A percentile compares a stretch with the other conserved stretches of the same genome.
phyloP scores from a whole-genome alignment of 2,888 invertebrate genomes.

The Anthophora plumipes region DNA sequence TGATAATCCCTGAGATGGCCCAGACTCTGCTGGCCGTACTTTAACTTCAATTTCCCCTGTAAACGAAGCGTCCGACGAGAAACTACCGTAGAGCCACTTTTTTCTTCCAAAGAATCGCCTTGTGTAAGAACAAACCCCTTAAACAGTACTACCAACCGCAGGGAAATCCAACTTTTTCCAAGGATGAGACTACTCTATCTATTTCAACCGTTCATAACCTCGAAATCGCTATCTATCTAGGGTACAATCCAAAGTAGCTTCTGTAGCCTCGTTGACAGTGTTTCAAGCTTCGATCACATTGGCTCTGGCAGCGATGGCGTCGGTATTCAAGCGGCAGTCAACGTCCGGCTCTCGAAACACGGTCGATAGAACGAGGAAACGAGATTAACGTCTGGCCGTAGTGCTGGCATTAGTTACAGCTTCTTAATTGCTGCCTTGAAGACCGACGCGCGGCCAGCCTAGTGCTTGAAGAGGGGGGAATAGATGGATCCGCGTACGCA shows the following conservation, averaged over 20 bases:
- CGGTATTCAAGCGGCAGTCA: constrained; percentile 63
- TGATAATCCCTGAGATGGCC: neutral
- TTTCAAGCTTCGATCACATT: neutral
- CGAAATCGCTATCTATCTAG: neutral
- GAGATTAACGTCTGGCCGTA: constrained; percentile 66
- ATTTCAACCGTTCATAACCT: neutral
- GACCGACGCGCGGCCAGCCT: constrained; percentile 49
- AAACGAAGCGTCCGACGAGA: constrained; percentile 1
- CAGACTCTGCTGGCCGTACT: neutral
- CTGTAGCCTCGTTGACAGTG: neutral
- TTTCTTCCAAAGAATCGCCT: neutral
- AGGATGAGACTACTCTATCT: neutral
- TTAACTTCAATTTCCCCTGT: constrained; percentile 14
- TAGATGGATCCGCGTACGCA: constrained; percentile 39
- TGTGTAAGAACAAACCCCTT: neutral
- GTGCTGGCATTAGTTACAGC: constrained; percentile 63
- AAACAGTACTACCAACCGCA: neutral
- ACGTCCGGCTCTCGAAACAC: constrained; percentile 59
- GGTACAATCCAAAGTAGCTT: neutral
- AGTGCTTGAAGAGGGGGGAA: neutral
- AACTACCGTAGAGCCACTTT: neutral
- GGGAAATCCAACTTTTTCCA: neutral
- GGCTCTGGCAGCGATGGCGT: constrained; percentile 22
- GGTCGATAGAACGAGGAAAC: constrained; percentile 68
- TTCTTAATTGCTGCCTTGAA: constrained; percentile 69